Percentiles rank a stretch among this genome's conserved stretches.
These are phyloP conservation scores for Iphiclides podalirius DNA, from an alignment of 2,888 invertebrate genomes.

Conservation along the genomic window DNA sequence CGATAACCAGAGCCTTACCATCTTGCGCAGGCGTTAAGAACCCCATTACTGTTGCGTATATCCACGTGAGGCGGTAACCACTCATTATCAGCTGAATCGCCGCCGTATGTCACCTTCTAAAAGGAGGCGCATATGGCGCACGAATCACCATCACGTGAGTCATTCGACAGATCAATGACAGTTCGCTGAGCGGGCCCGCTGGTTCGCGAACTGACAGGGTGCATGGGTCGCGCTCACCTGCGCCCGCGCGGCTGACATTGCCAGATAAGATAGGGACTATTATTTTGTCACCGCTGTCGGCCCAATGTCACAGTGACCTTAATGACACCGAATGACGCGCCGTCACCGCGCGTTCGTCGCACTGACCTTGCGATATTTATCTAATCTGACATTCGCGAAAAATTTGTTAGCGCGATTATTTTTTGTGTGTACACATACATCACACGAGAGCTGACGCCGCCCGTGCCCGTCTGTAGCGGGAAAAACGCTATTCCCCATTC, in stretches of 20 bases:
- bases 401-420: conserved; percentile 46
- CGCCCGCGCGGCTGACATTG: conserved; percentile 74
- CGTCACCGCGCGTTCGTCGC: conserved; percentile 58
- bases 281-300: conserved; percentile 74
- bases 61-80: too few relatives aligned
- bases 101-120: too few relatives aligned
- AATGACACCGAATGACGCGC: conserved; percentile 75
- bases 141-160: conserved; percentile 25
- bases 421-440: conserved; percentile 26
- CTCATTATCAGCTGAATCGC: too few relatives aligned
- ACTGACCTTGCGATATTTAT: conserved; percentile 76
- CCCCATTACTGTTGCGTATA: too few relatives aligned
- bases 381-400: conserved; percentile 73
- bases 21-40: too few relatives aligned
- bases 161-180: conserved; percentile 26
- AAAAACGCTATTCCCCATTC: too few relatives aligned
- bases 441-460: conserved; percentile 16
- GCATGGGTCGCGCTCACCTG: conserved; percentile 71
- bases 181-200: conserved; percentile 27
- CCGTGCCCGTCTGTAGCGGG: too few relatives aligned
- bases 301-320: conserved; percentile 79
- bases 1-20: too few relatives aligned
- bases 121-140: conserved; percentile 16
- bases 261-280: conserved; percentile 76
- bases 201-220: conserved; percentile 46